A percentile compares a stretch with the other conserved stretches of the same genome.
Conservation (phyloP, 1,140 invertebrate species). For the Cyphomyrmex costatus region DNA sequence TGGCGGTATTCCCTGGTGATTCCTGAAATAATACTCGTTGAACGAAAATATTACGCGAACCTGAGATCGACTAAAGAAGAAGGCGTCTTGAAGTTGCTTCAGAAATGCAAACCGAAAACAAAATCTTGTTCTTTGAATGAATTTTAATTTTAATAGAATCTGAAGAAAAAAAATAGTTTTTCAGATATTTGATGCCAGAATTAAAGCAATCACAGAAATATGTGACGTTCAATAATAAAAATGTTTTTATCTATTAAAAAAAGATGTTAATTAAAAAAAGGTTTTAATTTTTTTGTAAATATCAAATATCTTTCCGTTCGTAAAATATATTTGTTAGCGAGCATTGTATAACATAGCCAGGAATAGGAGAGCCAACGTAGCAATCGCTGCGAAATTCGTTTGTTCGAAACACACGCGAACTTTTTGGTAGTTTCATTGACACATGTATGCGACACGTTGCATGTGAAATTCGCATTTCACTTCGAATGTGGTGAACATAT, state of each 20-base stretch:
- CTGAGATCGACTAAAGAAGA: conserved; percentile 19
- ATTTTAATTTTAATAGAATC: background rate
- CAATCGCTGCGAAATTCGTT: background rate
- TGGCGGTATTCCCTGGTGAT: conserved; percentile 33
- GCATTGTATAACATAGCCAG: background rate
- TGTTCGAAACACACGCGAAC: conserved; percentile 16
- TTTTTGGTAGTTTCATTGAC: conserved; percentile 48
- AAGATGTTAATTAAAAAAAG: background rate
- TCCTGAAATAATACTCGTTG: conserved; percentile 32
- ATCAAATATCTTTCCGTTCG: background rate
- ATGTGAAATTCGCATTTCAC: conserved; percentile 33
- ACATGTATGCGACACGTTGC: conserved; percentile 32
- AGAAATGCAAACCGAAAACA: background rate
- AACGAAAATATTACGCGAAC: conserved; percentile 25
- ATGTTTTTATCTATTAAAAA: background rate
- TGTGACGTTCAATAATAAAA: background rate
- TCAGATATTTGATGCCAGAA: background rate
- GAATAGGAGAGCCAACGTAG: conserved; percentile 34
- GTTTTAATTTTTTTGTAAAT: background rate
- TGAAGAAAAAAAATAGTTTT: background rate
- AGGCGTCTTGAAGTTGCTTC: background rate
- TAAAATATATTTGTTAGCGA: background rate
- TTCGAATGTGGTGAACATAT: conserved; percentile 14
- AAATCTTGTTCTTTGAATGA: background rate
- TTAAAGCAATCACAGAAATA: background rate